Evolutionary conservation across 2,113 vertebrate species (phyloP), one percentile per base, ranked within the genome.

Genomic region (Pontoporia blainvillei): DNA sequence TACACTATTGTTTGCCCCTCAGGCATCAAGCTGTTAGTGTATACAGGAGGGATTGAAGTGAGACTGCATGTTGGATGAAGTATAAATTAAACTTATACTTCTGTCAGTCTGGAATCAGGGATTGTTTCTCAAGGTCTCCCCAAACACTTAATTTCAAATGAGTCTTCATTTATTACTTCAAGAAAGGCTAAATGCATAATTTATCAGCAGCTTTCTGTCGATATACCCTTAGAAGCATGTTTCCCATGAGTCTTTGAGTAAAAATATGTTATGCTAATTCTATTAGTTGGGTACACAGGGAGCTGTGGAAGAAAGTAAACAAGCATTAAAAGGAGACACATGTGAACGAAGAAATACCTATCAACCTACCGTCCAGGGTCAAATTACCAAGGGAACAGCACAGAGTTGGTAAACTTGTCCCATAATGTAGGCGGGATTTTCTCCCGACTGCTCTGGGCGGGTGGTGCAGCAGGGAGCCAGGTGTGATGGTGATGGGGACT

Each of bases 71-170:
- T 86, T 96, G 98, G 98, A 98, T 98, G 98, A 98, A 98, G 98
- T 98, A 98, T 96, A 99, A 99, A 99, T 98, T 98, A 98, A 98
- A 99, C 98, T 98, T 98, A 98, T 94, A 97, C 96, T 97, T 98
- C 98, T 98, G 98, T 98, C 98, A 98, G 96, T 98, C 97, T 98
- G 91, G 92, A 98, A 98, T 98, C 91, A 89, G 10, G 61, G 97
- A 98, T 97, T 98, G 97, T 98, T 98, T 98, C 98, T 98, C 97
- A 96, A 98, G 97, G 96, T 98, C 96, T 99, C 98, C 97, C 98
- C 96, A 98, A 98, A 98, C 73, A 95, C 96, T 97, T 98, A 95
- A 97, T 98, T 98, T 98, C 98, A 98, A 98, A 98, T 83, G 96
- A 99, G 98, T 89, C 96, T 98, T 97, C 97, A 94, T 98, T 98